phyloP scores from a whole-genome alignment of 2,797 vertebrate species.

The Sebastes aleutianus region DNA sequence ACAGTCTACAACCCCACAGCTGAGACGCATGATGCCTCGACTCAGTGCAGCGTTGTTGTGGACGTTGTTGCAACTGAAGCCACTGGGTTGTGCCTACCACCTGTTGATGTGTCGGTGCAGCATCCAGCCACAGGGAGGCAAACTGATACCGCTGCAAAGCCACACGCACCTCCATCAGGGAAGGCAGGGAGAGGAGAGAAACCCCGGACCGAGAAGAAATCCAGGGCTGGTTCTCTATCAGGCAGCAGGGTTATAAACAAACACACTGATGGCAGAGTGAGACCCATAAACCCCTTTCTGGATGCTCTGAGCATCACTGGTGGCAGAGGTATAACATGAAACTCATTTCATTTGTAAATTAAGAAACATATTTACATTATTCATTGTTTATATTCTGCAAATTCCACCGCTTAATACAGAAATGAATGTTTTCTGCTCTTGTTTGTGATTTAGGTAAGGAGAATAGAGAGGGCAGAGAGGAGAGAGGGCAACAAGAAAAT shows the following conservation, averaged over 20 bases:
- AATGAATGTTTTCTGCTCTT: not conserved
- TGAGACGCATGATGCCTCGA: slow-evolving; percentile 71
- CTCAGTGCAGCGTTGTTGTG: slow-evolving; percentile 78
- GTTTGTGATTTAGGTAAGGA: slow-evolving; percentile 24
- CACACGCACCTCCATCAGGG: not conserved
- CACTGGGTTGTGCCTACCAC: not conserved
- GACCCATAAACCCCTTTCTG: not conserved
- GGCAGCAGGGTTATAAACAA: slow-evolving; percentile 12
- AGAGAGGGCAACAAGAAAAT: slow-evolving; percentile 30
- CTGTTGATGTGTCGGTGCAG: slow-evolving; percentile 18
- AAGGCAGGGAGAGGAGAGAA: slow-evolving; percentile 12
- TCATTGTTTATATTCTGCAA: not conserved
- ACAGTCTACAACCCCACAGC: slow-evolving; percentile 51
- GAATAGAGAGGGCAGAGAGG: slow-evolving; percentile 2
- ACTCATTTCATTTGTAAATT: not conserved
- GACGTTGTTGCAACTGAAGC: not conserved
- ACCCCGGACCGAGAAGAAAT: slow-evolving; percentile 39
- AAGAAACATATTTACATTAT: not conserved
- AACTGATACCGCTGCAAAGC: slow-evolving; percentile 7
- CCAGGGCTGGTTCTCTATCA: slow-evolving; percentile 1
- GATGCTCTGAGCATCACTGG: not conserved
- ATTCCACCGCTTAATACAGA: not conserved
- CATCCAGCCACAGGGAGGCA: slow-evolving; percentile 75
- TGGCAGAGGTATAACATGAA: slow-evolving; percentile 47
- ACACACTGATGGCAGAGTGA: not conserved